Conservation (phyloP, 2,888 invertebrate genomes). For the Dyspetes luteomarginatus region DNA sequence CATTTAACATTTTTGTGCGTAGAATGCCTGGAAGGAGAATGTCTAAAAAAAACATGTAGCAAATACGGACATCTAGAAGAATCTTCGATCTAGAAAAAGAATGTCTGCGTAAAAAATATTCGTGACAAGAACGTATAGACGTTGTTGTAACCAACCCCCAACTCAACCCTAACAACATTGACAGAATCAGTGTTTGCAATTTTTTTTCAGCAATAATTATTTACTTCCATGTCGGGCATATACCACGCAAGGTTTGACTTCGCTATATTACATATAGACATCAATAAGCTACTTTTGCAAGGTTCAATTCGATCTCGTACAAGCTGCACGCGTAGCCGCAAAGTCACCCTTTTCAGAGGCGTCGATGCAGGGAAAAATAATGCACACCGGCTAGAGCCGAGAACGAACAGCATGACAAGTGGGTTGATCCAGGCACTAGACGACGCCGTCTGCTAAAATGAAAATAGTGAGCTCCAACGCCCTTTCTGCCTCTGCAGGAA, state of each 20-base stretch:
- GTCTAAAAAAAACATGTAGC: neutral
- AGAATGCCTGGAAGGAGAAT: no score
- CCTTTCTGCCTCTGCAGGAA: constrained; percentile 1
- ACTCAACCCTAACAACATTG: no score
- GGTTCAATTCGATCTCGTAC: no score
- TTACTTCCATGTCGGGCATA: no score
- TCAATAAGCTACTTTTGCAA: no score
- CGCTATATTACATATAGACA: no score
- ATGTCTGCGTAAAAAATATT: neutral
- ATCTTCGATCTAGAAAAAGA: neutral
- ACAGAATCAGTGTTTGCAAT: neutral
- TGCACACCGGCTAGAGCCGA: neutral
- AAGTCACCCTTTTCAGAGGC: neutral
- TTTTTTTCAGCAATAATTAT: no score
- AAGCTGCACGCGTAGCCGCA: no score
- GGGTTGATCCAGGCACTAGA: constrained; percentile 30
- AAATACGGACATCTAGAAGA: neutral
- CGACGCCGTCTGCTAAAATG: constrained; percentile 56
- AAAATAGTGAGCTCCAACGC: constrained; percentile 44
- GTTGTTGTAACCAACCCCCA: no score
- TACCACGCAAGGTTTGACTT: no score
- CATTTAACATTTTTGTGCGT: no score
- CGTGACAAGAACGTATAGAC: no score
- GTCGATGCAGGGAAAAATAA: neutral
- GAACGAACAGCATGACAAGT: constrained; percentile 53